Base-by-base conservation (phyloP, 2,113 vertebrate species). In the Panthera uncia region DNA sequence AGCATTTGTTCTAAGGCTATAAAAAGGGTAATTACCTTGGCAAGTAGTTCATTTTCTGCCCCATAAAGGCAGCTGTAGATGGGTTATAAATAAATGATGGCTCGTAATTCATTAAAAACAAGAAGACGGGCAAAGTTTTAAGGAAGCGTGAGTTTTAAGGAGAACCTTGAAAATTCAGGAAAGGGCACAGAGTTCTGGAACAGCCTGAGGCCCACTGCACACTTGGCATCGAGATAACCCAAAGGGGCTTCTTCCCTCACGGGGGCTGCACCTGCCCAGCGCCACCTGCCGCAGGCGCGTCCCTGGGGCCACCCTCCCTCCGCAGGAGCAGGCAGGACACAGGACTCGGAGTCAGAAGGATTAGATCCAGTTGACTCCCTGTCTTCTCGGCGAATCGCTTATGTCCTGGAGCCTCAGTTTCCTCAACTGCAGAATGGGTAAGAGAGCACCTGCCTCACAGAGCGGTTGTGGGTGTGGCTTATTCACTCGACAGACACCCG, bases 31-130 rank as follows among this genome's bases (percentile, higher is more conserved):
- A 73, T 94, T 92, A 94, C 95, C 89, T 69, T 63, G 52, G 88
- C 93, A 97, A 92, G 93, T 83, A 27, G 61, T 92, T 95, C 79
- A 87, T 94, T 95, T 94, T 94, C 68, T 95, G 74, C 29, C 63
- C 68, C 79, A 55, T 95, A 87, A 92, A 95, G 87, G 84, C 94
- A 86, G 79, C 50, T 50, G 50, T 86, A 50, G 55, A 79, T 82
- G 69, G 52, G 23, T 73, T 96, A 87, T 97, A 85, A 80, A 94
- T 90, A 94, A 95, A 45, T 90, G 38, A 95, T 90, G 69, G 29
- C 55, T 94, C 88, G 90, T 95, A 87, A 90, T 89, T 94, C 95
- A 97, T 90, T 90, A 94, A 95, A 92, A 95, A 92, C 61, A 89
- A 89, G 68, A 81, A 0, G 7, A 57, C 29, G 45, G 19, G 36